Base-by-base conservation (phyloP, 1,140 invertebrate species). In the Tenebrio molitor region DNA sequence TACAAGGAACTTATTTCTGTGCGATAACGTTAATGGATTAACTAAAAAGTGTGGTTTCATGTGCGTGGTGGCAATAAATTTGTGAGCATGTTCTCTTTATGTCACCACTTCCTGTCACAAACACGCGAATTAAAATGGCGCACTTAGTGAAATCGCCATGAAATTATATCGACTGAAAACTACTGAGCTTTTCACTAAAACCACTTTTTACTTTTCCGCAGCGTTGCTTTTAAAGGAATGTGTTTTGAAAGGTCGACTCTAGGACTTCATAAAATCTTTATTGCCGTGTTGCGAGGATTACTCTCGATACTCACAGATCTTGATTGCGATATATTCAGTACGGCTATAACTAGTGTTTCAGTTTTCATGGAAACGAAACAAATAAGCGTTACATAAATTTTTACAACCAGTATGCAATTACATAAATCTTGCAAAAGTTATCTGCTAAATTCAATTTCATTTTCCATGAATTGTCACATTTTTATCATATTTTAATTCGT, bases 131-230 rank as follows among this genome's bases (percentile, higher is more conserved):
- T 74, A 74, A 71, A 74, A 74, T 69, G 73, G 64, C 71, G 71
- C 73, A 67, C 63, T 71, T 65, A 71, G 46, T 65, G 58, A 74
- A 71, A 74, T 71, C 71, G 68, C 69, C 69, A 74, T 74, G 73
- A 74, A 74, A 74, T 71, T 74, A 74, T 74, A 74, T 74, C 73
- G 73, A 74, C 58, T 62, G 73, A 74, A 74, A 74, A 74, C 63
- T 58, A 58, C 50, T 58, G 50, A 58, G 50, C 50, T 58, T 58
- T 29, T 58, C 50, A 29, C 23, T 58, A 58, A 58, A 58, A 58
- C 50, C 50, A 58, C 50, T 58, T 58, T 58, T 58, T 58, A 29
- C 50, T 58, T 58, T 58, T 23, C 44, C 50, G 15, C 50, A 25
- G 50, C 50, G 50, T 58, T 58, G 50, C 50, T 58, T 58, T 58